Base-by-base conservation (phyloP, 2,797 vertebrate species). In the Arrhamphus sclerolepis region DNA sequence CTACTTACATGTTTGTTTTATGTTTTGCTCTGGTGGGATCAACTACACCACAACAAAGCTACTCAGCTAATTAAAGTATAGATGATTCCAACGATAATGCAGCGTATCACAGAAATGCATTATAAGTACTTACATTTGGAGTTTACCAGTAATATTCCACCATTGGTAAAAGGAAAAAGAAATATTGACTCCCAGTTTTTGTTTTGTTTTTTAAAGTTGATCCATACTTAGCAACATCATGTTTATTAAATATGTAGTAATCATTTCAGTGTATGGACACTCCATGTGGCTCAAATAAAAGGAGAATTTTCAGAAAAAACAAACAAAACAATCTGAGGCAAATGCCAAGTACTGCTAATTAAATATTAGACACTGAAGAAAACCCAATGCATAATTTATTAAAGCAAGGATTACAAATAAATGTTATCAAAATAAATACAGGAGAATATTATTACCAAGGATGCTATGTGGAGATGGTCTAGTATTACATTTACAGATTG, bases 401-500 rank as follows among this genome's bases (percentile, higher is more conserved):
- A 62, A 65, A 40, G 43, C 28, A 49, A 2, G 42, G 43, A 67
- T 44, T 66, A 46, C 7, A 60, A 56, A 17, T 21, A 54, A 20
- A 16, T 7, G 16, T 1, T 5, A 53, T 2, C 41, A 56, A 22
- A 49, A 48, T n/a, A 51, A 31, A 28, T 22, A 20, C 11, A 53
- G 4, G 34, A 38, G 13, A 16, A 14, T 46, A 16, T 11, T 13
- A 1, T 8, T 53, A 1, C 34, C 24, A 62, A 31, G 40, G 48
- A 5, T 54, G 3, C 60, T 22, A 18, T 39, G 44, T 11, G 40
- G 9, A 40, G 62, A 19, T 14, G 47, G 46, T 38, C 38, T 24
- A 57, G 49, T 48, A 56, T 54, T 62, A 41, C 0, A 55, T 42
- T 65, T 67, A 68, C 18, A 26, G 63, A 62, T 66, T 49, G 51